Conservation (phyloP, 2,113 vertebrate genomes). For the Muntiacus muntjak region DNA sequence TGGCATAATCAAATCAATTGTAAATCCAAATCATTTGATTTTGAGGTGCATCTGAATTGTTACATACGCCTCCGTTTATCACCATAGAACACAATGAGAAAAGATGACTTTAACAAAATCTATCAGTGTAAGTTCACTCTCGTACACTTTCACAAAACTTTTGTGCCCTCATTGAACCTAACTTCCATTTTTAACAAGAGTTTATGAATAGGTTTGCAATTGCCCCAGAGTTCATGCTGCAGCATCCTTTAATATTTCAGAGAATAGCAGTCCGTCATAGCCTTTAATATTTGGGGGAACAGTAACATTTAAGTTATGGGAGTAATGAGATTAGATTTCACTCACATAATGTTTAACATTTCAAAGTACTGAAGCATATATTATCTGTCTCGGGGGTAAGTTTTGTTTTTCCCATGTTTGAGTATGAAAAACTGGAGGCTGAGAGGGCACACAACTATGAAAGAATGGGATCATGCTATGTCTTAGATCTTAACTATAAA, state of each 20-base stretch:
- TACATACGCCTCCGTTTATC: background rate
- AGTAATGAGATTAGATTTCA: background rate
- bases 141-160: background rate
- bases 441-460: background rate
- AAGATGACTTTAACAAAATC: background rate
- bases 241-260: background rate
- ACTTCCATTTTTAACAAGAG: background rate
- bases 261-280: background rate
- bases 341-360: background rate
- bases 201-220: background rate
- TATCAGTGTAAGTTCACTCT: background rate
- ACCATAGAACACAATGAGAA: background rate
- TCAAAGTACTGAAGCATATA: background rate
- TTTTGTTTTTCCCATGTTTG: background rate
- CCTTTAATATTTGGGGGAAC: background rate
- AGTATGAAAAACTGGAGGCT: background rate
- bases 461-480: background rate
- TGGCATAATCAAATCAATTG: background rate
- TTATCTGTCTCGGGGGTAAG: background rate
- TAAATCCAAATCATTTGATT: slow-evolving; percentile 31
- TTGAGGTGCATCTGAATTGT: background rate
- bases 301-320: background rate
- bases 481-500: background rate
- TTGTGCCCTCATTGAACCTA: background rate
- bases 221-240: background rate